These are phyloP conservation scores for Holacanthus passer DNA, from an alignment of 2,113 vertebrate species.

Conservation along the genomic window DNA sequence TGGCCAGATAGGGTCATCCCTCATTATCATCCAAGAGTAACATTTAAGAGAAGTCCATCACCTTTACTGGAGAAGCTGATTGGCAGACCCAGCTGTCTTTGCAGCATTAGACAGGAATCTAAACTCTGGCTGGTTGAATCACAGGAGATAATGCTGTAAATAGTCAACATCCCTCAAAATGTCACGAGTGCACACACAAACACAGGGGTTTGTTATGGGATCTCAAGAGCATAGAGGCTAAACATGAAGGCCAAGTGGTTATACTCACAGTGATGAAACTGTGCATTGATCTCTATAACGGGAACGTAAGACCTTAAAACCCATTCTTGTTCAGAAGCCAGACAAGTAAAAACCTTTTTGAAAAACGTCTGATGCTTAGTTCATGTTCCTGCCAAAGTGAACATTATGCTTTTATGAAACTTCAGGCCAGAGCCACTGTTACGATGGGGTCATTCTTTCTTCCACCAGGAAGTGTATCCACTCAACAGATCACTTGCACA, in stretches of 20 bases:
- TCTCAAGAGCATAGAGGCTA: not conserved
- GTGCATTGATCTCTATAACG: not conserved
- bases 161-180: constrained; percentile 28
- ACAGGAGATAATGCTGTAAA: constrained; percentile 38
- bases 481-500: constrained; percentile 8
- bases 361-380: not conserved
- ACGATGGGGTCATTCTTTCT: not conserved
- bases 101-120: constrained; percentile 44
- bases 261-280: not conserved
- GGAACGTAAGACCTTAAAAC: constrained; percentile 6
- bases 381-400: constrained; percentile 23
- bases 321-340: not conserved
- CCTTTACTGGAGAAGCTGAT: constrained; percentile 27
- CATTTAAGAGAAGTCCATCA: constrained; percentile 16
- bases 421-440: not conserved
- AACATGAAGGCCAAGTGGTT: not conserved
- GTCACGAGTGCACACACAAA: constrained; percentile 25
- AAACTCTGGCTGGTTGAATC: constrained; percentile 40
- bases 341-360: not conserved
- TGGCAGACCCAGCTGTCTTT: constrained; percentile 42
- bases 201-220: not conserved
- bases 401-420: not conserved
- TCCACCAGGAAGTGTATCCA: constrained; percentile 18
- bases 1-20: constrained; percentile 26
- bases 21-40: constrained; percentile 36